Percentiles rank a stretch among this genome's conserved stretches.
Evolutionary conservation across 2,888 invertebrate genomes (phyloP).

Genomic region (Clanis bilineata): DNA sequence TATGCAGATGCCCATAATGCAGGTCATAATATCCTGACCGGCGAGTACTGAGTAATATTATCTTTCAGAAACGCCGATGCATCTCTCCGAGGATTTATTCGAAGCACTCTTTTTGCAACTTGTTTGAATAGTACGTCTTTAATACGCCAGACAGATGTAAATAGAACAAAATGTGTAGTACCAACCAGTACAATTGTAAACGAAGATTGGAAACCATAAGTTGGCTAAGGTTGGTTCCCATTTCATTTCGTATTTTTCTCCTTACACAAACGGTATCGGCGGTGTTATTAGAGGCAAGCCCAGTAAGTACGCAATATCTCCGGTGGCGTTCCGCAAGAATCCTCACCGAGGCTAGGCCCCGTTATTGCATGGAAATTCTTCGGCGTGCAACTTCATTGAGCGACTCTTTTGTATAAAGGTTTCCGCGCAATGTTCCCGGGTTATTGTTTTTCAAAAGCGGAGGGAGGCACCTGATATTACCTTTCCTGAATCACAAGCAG

Average conservation of each 20-base stretch:
- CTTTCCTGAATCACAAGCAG: constrained; percentile 65
- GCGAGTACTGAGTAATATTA: too few species aligned
- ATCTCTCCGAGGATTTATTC: background rate
- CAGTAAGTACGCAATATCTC: constrained; percentile 80
- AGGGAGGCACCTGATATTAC: constrained; percentile 67
- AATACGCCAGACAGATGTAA: constrained; percentile 7
- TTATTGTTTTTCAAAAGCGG: constrained; percentile 80
- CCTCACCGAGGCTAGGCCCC: constrained; percentile 58
- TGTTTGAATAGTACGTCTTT: constrained; percentile 10
- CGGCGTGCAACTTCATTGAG: constrained; percentile 79
- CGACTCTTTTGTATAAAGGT: constrained; percentile 76
- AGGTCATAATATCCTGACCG: background rate
- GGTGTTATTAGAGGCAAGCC: constrained; percentile 77
- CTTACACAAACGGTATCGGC: constrained; percentile 72
- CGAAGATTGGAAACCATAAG: constrained; percentile 69
- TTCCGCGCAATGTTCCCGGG: constrained; percentile 69
- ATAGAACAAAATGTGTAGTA: background rate
- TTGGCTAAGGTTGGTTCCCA: constrained; percentile 60
- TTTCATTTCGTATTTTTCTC: constrained; percentile 75
- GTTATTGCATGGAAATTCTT: constrained; percentile 82
- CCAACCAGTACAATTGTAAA: constrained; percentile 43
- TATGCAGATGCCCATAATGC: too few species aligned
- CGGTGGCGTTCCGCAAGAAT: constrained; percentile 63
- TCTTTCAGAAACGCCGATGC: background rate
- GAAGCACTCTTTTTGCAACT: background rate